These are phyloP conservation scores for Rhinogobio ventralis DNA, from an alignment of 2,797 vertebrate species.

Conservation along the genomic window DNA sequence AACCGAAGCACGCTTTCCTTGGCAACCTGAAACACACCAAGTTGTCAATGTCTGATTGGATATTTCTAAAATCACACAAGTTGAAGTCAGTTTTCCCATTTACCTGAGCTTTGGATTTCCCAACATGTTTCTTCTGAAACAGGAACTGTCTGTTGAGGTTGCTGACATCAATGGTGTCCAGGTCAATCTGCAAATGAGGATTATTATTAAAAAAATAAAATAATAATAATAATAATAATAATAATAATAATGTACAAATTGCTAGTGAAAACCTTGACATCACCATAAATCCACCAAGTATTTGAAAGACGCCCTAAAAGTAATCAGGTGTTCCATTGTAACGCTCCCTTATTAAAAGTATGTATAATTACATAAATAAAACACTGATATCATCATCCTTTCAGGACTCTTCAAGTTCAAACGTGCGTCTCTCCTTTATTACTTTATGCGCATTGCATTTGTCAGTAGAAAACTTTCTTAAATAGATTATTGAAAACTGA, in stretches of 20 bases:
- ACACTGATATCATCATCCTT: not conserved
- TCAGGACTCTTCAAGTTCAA: too few relatives aligned
- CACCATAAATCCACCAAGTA: not conserved
- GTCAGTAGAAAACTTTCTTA: not conserved
- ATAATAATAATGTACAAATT: too few relatives aligned
- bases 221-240: too few relatives aligned
- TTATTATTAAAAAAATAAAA: not conserved
- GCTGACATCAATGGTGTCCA: conserved; percentile 99
- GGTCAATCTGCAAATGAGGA: conserved; percentile 85
- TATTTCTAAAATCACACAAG: not conserved
- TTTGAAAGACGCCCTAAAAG: not conserved
- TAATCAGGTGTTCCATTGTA: not conserved
- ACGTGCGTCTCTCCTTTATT: too few relatives aligned
- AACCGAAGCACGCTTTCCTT: conserved; percentile 96
- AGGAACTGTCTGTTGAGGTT: conserved; percentile 98
- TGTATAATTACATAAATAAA: not conserved
- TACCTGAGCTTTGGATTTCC: conserved; percentile 98
- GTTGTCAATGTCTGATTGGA: conserved; percentile 48
- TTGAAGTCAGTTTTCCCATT: conserved; percentile 13
- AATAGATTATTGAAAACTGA: not conserved
- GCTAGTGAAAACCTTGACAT: not conserved
- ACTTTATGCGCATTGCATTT: not conserved
- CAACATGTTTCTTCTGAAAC: conserved; percentile 99
- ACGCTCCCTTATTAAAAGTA: too few relatives aligned
- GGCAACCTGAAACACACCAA: conserved; percentile 83